phyloP scores from a whole-genome alignment of 2,113 vertebrate species.

The Accipiter cooperii region DNA sequence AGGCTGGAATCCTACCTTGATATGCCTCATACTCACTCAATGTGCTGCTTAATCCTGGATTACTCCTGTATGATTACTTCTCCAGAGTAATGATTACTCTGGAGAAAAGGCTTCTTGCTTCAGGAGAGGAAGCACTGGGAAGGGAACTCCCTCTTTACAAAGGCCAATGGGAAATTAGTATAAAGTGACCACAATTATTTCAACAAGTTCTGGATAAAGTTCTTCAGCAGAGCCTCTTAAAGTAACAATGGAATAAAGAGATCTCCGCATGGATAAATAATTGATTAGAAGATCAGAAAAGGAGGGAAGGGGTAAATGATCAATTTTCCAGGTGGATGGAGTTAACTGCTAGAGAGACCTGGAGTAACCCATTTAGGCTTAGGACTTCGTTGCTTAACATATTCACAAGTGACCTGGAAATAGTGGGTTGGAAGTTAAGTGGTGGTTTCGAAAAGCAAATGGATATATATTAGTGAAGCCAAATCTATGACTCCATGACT shows the following conservation, averaged over 20 bases:
- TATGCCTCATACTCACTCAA: not conserved
- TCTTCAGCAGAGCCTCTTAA: not conserved
- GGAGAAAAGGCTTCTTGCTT: not conserved
- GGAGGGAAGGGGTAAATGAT: not conserved
- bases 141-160: not conserved
- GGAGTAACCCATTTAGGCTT: not conserved
- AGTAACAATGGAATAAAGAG: not conserved
- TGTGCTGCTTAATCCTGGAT: not conserved
- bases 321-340: not conserved
- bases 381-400: not conserved
- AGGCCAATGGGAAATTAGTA: not conserved
- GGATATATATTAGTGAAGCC: not conserved
- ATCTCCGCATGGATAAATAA: not conserved
- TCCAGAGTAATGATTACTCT: not conserved
- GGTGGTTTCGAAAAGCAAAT: not conserved
- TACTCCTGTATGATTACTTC: not conserved
- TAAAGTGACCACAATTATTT: not conserved
- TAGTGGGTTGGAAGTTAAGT: not conserved
- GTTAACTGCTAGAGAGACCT: not conserved
- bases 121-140: not conserved
- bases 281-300: not conserved
- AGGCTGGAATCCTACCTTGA: not conserved
- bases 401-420: not conserved
- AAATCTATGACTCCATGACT: not conserved
- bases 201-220: not conserved